These are phyloP conservation scores for Hippopotamus amphibius DNA, from an alignment of 2,113 vertebrate species.

Conservation along the genomic window DNA sequence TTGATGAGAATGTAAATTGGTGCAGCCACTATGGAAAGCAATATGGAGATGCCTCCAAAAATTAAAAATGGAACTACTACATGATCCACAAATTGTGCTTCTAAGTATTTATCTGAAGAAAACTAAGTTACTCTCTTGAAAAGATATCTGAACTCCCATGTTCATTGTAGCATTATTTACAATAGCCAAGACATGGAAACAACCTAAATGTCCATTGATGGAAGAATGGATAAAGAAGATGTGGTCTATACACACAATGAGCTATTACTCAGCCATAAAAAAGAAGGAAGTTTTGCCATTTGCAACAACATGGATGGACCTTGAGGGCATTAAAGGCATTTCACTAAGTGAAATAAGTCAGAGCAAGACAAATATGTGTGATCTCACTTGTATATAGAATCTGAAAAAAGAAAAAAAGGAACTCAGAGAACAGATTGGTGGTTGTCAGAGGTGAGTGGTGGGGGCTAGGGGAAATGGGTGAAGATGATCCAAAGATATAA, in stretches of 20 bases:
- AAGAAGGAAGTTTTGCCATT: not conserved
- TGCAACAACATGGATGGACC: fast-evolving
- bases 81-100: not conserved
- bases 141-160: not conserved
- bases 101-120: not conserved
- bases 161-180: not conserved
- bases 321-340: not conserved
- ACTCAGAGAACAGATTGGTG: not conserved
- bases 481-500: not conserved
- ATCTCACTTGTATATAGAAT: not conserved
- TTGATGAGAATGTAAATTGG: not conserved
- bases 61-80: not conserved
- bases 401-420: not conserved
- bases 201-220: not conserved
- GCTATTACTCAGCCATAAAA: not conserved
- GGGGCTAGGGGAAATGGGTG: not conserved
- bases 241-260: not conserved
- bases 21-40: not conserved
- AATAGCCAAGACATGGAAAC: not conserved
- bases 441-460: not conserved
- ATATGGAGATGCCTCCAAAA: not conserved
- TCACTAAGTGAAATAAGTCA: not conserved
- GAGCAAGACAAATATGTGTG: not conserved
- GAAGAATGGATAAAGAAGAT: not conserved
- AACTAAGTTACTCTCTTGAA: not conserved